Base-by-base conservation (phyloP, 2,888 invertebrate genomes). In the Amiota minor region DNA sequence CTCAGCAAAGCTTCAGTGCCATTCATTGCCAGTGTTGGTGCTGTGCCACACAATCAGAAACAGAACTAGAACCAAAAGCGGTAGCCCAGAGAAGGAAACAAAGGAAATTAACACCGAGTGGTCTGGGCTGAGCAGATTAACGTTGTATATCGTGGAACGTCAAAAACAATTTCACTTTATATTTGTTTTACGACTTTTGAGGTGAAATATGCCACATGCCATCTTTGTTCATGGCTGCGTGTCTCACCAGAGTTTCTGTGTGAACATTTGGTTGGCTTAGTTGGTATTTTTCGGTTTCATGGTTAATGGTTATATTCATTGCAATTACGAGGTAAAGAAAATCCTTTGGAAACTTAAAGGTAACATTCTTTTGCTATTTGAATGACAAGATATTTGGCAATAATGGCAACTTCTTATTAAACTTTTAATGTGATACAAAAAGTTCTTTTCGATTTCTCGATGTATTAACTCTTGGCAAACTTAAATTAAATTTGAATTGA, bases 81-180 rank as follows among this genome's bases (percentile, higher is more conserved):
- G 35, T 35, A 35, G 35, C 35, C 6, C 35, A 35, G 35, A 35
- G 6, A 35, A 35, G 35, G 35, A 35, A 16, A 59, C 20, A 18
- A 65, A 65, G 47, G 65, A 47, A 65, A 65, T 65, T 65, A 65
- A 46, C n/a, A 10, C 18, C 65, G 47, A 49, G 65, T 65, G 65
- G 65, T 65, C 65, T 46, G 65, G 65, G 16, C 65, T 46, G 65
- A 65, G 65, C 20, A 47, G 65, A 18, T 65, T 45, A 47, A 35
- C 35, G 35, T 35, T 35, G 64, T 16, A 16, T 49, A 10, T 14
- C 20, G 65, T 35, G 20, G 77, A 79, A 78, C 77, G 76, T 79
- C 74, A 76, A 81, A 85, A 83, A 84, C 85, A 83, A 83, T 83
- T 83, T 83, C 82, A 83, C 81, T 85, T 85, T 85, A 83, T 85